Percentiles rank a stretch among this genome's conserved stretches.
These are phyloP conservation scores for Platycnemis pennipes DNA, from an alignment of 2,888 invertebrate species.

Conservation along the genomic window DNA sequence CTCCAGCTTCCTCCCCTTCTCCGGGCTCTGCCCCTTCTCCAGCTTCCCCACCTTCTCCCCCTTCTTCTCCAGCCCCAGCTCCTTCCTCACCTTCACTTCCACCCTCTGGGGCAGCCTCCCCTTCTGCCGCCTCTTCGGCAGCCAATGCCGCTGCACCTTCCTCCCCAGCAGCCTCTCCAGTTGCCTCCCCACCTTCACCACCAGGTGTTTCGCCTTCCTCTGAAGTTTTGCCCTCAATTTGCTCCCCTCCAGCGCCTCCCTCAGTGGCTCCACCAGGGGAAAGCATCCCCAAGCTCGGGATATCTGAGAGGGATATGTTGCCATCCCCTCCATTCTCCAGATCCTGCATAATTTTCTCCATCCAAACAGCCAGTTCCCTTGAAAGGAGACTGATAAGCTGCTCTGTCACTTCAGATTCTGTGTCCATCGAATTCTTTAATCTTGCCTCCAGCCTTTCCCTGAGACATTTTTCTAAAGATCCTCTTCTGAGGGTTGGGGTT, in stretches of 20 bases:
- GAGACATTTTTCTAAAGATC: not conserved
- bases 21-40: not conserved
- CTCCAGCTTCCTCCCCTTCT: too few relatives aligned
- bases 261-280: too few relatives aligned
- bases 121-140: not conserved
- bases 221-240: not conserved
- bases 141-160: not conserved
- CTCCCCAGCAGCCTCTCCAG: not conserved
- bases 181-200: not conserved
- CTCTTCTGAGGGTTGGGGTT: not conserved
- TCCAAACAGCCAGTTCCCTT: not conserved
- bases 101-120: not conserved
- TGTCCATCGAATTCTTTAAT: not conserved
- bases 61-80: not conserved
- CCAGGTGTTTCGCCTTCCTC: not conserved
- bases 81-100: too few relatives aligned
- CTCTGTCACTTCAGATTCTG: not conserved
- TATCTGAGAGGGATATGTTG: not conserved
- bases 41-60: not conserved
- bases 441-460: not conserved
- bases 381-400: not conserved
- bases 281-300: not conserved
- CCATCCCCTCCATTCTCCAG: not conserved
- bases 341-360: slow-evolving; percentile 6
- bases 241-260: not conserved